phyloP scores from a whole-genome alignment of 2,113 vertebrate genomes.

The Ceyx margarethae region DNA sequence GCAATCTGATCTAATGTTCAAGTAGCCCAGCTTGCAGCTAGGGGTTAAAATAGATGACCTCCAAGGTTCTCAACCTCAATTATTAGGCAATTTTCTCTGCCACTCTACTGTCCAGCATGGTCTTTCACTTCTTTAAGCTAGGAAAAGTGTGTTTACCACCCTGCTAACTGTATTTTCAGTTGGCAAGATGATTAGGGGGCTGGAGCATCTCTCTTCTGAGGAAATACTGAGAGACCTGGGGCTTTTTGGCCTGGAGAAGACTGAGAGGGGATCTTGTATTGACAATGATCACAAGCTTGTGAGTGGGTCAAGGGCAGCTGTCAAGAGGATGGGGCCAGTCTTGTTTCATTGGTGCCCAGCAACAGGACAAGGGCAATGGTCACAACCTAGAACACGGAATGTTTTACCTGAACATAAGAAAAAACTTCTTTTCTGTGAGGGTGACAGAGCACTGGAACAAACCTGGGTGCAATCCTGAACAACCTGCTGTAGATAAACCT shows the following conservation, averaged over 20 bases:
- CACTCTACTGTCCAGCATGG: not conserved
- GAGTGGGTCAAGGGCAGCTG: not conserved
- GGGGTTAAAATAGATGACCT: constrained; percentile 27
- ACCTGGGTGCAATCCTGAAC: not conserved
- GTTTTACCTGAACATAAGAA: too few species aligned
- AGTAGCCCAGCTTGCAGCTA: not conserved
- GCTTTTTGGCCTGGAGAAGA: not conserved
- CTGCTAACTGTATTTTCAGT: not conserved
- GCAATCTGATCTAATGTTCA: not conserved
- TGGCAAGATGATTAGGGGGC: not conserved
- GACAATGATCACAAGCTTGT: not conserved
- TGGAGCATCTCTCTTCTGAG: not conserved
- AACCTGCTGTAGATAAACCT: not conserved
- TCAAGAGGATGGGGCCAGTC: not conserved
- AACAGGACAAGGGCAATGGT: not conserved
- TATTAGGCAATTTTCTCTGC: not conserved
- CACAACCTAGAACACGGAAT: not conserved
- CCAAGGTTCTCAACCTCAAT: not conserved
- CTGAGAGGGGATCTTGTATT: not conserved
- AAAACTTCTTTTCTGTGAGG: not conserved
- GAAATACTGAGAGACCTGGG: not conserved
- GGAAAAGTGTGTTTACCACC: not conserved
- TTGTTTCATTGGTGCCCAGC: not conserved
- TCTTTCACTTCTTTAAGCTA: not conserved
- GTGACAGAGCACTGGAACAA: not conserved